Conservation (phyloP, 2,888 invertebrate species). For the Noctua comes region DNA sequence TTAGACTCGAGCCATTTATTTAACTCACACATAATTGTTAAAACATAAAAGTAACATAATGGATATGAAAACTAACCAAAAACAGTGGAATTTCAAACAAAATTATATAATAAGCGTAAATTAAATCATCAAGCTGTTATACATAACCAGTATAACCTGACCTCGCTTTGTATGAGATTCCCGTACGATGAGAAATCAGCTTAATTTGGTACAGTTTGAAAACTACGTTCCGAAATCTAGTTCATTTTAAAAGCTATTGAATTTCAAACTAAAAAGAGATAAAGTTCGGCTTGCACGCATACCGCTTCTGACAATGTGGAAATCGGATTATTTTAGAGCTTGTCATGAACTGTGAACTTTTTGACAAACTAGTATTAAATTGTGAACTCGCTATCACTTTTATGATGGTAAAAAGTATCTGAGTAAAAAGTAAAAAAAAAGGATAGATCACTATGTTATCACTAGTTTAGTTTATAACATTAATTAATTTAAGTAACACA, state of each 20-base stretch:
- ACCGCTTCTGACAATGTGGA: neutral
- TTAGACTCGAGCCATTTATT: no score
- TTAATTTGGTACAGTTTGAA: neutral
- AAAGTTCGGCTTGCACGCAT: neutral
- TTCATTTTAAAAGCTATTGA: neutral
- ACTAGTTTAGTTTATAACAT: no score
- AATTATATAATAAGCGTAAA: neutral
- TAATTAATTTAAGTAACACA: no score
- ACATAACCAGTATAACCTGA: no score
- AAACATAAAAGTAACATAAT: neutral
- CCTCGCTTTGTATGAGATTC: no score
- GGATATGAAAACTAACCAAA: neutral
- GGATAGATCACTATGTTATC: no score
- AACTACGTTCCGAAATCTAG: neutral
- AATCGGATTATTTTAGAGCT: conserved; percentile 14
- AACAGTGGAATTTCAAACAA: neutral
- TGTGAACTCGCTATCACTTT: neutral
- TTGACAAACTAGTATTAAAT: conserved; percentile 2
- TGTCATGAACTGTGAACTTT: conserved; percentile 2
- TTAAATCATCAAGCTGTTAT: no score
- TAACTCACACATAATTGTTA: no score
- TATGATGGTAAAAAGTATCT: neutral
- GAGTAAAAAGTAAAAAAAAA: no score
- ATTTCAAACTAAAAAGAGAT: conserved; percentile 7
- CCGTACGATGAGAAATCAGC: no score